Evolutionary conservation across 2,888 invertebrate species (phyloP).

Genomic region (Ophioninae sp.): DNA sequence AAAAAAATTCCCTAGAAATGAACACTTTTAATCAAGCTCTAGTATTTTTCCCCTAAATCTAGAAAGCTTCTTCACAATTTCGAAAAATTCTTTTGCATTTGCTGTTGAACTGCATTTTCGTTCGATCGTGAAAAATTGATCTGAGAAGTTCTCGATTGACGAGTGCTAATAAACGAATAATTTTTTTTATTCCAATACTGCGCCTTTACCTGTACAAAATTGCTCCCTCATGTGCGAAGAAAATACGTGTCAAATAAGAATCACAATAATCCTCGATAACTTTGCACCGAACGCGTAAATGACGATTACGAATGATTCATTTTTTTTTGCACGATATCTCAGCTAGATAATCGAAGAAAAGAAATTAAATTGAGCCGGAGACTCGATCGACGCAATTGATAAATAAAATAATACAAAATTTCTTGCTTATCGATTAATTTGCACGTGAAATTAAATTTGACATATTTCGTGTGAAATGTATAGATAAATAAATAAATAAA

Average conservation of each 20-base stretch:
- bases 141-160: background rate
- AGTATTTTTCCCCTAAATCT: background rate
- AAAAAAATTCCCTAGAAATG: background rate
- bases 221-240: constrained; percentile 17
- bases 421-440: constrained; percentile 61
- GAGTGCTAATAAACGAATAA: background rate
- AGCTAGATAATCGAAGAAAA: background rate
- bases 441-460: constrained; percentile 70
- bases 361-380: background rate
- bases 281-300: background rate
- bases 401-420: background rate
- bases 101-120: background rate
- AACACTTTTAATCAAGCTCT: background rate
- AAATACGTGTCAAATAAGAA: constrained; percentile 8
- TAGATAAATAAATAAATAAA: constrained; percentile 55
- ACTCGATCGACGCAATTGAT: background rate
- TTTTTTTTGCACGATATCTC: constrained; percentile 10
- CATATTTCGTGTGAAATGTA: constrained; percentile 40
- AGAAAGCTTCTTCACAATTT: background rate
- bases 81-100: background rate
- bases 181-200: constrained; percentile 32
- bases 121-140: background rate
- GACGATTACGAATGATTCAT: constrained; percentile 8
- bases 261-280: constrained; percentile 17
- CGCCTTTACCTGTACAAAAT: constrained; percentile 34